Conservation (phyloP, 2,113 vertebrate genomes). For the Stegostoma tigrinum region DNA sequence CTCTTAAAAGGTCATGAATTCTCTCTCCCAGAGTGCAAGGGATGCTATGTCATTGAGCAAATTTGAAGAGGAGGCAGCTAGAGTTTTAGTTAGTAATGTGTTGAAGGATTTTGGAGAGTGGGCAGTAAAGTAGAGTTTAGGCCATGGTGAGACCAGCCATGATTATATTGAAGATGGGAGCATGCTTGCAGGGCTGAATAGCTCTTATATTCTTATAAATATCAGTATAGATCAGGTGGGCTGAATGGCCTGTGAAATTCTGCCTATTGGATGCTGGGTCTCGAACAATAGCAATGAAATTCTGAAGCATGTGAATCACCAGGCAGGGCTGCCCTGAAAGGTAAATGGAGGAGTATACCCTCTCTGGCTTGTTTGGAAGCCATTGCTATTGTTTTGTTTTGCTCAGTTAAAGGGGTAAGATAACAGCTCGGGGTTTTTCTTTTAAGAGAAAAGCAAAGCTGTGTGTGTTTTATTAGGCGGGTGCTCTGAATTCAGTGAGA, state of each 20-base stretch:
- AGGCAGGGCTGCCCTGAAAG: not conserved
- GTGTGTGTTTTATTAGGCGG: slow-evolving; percentile 87
- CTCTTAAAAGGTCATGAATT: too few relatives aligned
- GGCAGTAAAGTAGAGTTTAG: too few relatives aligned
- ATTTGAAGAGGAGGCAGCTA: too few relatives aligned
- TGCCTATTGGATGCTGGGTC: not conserved
- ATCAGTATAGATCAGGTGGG: not conserved
- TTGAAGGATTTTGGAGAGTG: too few relatives aligned
- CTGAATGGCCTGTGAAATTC: not conserved
- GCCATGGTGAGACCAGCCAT: too few relatives aligned
- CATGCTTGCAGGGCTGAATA: too few relatives aligned
- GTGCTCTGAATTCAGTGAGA: slow-evolving; percentile 90
- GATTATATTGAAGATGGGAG: too few relatives aligned
- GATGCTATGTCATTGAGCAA: too few relatives aligned
- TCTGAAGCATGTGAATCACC: not conserved
- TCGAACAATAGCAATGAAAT: not conserved
- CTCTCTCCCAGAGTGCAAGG: too few relatives aligned
- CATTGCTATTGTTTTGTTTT: not conserved
- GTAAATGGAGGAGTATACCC: not conserved
- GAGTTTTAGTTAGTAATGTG: too few relatives aligned
- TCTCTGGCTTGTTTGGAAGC: not conserved
- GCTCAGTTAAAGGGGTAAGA: slow-evolving; percentile 46
- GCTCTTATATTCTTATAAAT: too few relatives aligned
- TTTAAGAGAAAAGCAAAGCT: slow-evolving; percentile 55
- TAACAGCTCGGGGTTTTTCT: slow-evolving; percentile 44